These are phyloP conservation scores for Liparis tanakae DNA, from an alignment of 2,797 vertebrate genomes.

Conservation along the genomic window DNA sequence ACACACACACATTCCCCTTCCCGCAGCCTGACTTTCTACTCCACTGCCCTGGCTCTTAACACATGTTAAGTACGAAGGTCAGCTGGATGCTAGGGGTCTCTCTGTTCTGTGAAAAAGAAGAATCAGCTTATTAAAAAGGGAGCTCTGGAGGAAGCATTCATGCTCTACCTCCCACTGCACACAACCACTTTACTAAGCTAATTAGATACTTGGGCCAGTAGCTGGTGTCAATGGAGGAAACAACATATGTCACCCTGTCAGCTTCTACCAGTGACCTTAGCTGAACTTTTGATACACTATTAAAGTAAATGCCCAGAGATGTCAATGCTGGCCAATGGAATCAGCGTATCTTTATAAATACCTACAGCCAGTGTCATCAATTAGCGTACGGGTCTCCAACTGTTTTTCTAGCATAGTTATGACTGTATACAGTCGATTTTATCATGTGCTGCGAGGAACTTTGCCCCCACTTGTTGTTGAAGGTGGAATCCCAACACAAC, in stretches of 20 bases:
- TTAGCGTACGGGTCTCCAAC: conserved; percentile 37
- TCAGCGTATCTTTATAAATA: conserved; percentile 54
- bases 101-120: conserved; percentile 77
- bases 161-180: conserved; percentile 64
- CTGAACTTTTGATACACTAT: conserved; percentile 67
- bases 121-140: conserved; percentile 83
- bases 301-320: conserved; percentile 47
- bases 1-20: conserved; percentile 7
- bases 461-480: conserved; percentile 1
- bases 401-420: conserved; percentile 9
- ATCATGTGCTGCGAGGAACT: conserved; percentile 10
- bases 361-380: conserved; percentile 48
- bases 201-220: conserved; percentile 76
- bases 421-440: conserved; percentile 26
- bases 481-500: conserved; percentile 33
- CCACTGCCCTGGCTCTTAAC: conserved; percentile 64
- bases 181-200: conserved; percentile 75
- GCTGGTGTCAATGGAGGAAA: conserved; percentile 72
- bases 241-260: conserved; percentile 78
- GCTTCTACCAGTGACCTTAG: conserved; percentile 61
- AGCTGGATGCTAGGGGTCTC: conserved; percentile 70
- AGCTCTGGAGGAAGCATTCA: conserved; percentile 68
- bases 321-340: conserved; percentile 46
- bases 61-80: conserved; percentile 77
- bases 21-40: conserved; percentile 45